Evolutionary conservation across 2,888 invertebrate genomes (phyloP).

Genomic region (Tetragonisca angustula): DNA sequence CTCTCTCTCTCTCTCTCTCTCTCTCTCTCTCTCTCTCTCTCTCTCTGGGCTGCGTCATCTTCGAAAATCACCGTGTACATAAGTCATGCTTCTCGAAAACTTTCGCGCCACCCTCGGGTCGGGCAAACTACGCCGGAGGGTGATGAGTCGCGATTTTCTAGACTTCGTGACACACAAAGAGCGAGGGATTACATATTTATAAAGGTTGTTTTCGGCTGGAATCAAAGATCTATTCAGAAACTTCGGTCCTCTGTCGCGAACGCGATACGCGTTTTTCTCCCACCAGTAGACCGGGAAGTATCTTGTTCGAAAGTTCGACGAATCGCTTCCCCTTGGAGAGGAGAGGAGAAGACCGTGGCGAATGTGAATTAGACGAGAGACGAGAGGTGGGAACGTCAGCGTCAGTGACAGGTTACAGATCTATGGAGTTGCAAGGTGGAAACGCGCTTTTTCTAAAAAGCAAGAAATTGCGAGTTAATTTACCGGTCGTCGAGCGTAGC

Average conservation of each 20-base stretch:
- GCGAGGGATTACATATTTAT: conserved; percentile 61
- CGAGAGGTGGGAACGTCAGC: neutral
- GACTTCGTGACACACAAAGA: conserved; percentile 13
- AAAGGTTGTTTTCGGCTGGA: conserved; percentile 50
- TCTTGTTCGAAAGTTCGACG: conserved; percentile 9
- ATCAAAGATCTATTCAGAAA: conserved; percentile 44
- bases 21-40: neutral
- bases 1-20: neutral
- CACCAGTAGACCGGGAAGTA: neutral
- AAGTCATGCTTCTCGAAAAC: conserved; percentile 61
- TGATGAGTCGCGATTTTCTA: neutral
- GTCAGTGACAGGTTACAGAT: no score
- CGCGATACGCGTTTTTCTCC: conserved; percentile 55
- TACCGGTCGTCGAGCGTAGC: no score
- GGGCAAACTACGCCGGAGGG: neutral
- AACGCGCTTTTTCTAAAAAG: no score
- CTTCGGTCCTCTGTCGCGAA: conserved; percentile 47
- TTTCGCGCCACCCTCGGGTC: conserved; percentile 48
- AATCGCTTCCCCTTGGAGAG: neutral
- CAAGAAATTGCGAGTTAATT: no score
- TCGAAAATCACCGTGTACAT: conserved; percentile 60
- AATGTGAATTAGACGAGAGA: conserved; percentile 21
- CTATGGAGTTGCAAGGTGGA: no score
- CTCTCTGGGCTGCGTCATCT: conserved; percentile 9
- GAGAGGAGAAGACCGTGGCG: neutral